A percentile compares a stretch with the other conserved stretches of the same genome.
Evolutionary conservation across 2,797 vertebrate genomes (phyloP).

Genomic region (Gouania willdenowi): DNA sequence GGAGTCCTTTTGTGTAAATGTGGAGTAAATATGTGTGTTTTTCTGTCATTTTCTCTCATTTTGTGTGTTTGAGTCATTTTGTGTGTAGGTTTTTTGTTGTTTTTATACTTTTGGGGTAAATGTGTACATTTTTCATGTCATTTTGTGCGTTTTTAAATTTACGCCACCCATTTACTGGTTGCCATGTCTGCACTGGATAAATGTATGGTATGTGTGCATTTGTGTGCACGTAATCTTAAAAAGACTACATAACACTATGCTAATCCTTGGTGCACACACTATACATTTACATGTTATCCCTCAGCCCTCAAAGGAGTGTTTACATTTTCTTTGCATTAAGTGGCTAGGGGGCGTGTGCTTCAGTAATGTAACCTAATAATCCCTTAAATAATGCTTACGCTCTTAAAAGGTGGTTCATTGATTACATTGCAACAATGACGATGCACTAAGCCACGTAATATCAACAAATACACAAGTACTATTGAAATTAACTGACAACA

Average conservation of each 20-base stretch:
- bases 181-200: no score
- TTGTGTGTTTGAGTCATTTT: no score
- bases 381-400: conserved; percentile 36
- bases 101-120: no score
- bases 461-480: conserved; percentile 29
- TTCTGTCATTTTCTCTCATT: no score
- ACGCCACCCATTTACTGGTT: no score
- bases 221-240: neutral
- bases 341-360: neutral
- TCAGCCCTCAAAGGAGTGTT: neutral
- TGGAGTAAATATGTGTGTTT: no score
- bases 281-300: neutral
- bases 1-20: no score
- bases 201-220: no score
- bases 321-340: neutral
- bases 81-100: no score
- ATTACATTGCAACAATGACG: conserved; percentile 31
- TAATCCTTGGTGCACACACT: neutral
- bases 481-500: no score
- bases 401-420: conserved; percentile 30
- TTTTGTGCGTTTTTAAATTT: no score
- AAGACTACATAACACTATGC: neutral
- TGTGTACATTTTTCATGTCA: no score
- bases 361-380: neutral
- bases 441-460: neutral